These are phyloP conservation scores for Poeciliopsis retropinna DNA, from an alignment of 2,113 vertebrate genomes.

Conservation along the genomic window DNA sequence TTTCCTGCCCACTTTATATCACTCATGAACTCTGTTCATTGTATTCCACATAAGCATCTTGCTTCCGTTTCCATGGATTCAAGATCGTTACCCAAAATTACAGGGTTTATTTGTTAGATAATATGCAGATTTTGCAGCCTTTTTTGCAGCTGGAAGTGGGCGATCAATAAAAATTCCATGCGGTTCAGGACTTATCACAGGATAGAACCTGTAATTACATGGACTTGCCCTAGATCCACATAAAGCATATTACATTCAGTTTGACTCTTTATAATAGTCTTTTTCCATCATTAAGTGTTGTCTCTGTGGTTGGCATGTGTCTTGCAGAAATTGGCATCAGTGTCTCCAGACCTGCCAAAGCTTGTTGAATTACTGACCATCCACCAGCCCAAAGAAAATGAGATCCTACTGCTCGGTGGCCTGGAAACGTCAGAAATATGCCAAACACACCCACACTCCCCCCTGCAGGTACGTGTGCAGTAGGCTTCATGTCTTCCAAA, in stretches of 20 bases:
- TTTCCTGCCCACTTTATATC: conserved; percentile 25
- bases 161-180: conserved; percentile 29
- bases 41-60: conserved; percentile 24
- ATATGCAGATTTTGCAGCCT: conserved; percentile 49
- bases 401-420: conserved; percentile 91
- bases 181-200: conserved; percentile 27
- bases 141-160: conserved; percentile 42
- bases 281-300: conserved; percentile 14
- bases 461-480: conserved; percentile 83
- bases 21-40: conserved; percentile 27
- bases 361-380: conserved; percentile 89
- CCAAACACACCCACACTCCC: conserved; percentile 76
- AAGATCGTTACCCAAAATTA: conserved; percentile 58
- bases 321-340: conserved; percentile 85
- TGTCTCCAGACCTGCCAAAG: conserved; percentile 92
- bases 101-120: conserved; percentile 52
- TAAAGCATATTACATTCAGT: conserved; percentile 15
- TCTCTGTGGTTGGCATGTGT: conserved; percentile 42
- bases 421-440: conserved; percentile 82
- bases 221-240: conserved; percentile 21
- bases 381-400: conserved; percentile 92
- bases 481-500: conserved; percentile 6
- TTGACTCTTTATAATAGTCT: conserved; percentile 12
- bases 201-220: conserved; percentile 36
- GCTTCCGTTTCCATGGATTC: conserved; percentile 65